Evolutionary conservation across 2,888 invertebrate genomes (phyloP).

Genomic region (Scrobipalpa costella): DNA sequence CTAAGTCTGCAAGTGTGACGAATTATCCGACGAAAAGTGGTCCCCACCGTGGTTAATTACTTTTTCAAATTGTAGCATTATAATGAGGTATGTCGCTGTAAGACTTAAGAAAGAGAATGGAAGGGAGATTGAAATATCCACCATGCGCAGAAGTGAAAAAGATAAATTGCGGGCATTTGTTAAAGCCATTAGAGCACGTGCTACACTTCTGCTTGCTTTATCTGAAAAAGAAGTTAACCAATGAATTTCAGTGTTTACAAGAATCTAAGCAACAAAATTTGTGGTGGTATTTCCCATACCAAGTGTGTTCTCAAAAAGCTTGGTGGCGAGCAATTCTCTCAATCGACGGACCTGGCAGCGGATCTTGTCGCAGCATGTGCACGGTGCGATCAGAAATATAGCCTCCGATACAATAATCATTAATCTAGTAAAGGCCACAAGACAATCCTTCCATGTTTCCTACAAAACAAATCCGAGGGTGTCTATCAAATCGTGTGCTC

Average conservation of each 20-base stretch:
- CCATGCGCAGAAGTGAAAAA: conserved; percentile 4
- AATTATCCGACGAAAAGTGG: neutral
- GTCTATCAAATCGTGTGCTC: too few relatives aligned
- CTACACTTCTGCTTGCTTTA: conserved; percentile 58
- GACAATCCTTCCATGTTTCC: neutral
- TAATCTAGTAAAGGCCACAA: conserved; percentile 19
- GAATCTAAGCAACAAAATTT: neutral
- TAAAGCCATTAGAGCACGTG: conserved; percentile 59
- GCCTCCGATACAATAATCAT: conserved; percentile 42
- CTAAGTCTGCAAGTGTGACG: neutral
- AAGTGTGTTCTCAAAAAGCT: conserved; percentile 59
- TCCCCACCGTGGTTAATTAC: conserved; percentile 46
- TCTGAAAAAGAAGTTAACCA: conserved; percentile 54
- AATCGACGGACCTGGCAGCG: conserved; percentile 51
- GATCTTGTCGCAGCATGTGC: conserved; percentile 52
- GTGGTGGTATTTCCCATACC: conserved; percentile 40
- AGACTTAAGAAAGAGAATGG: conserved; percentile 2
- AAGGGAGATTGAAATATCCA: conserved; percentile 3
- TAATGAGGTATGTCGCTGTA: neutral
- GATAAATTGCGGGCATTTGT: conserved; percentile 62
- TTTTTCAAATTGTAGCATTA: conserved; percentile 60
- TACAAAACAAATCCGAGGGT: neutral
- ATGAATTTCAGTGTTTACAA: neutral
- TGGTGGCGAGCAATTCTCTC: conserved; percentile 55
- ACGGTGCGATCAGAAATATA: conserved; percentile 54